Evolutionary conservation across 1,140 invertebrate genomes (phyloP), one percentile per base, ranked within the genome.

Genomic region (Lordiphosa mommai): DNA sequence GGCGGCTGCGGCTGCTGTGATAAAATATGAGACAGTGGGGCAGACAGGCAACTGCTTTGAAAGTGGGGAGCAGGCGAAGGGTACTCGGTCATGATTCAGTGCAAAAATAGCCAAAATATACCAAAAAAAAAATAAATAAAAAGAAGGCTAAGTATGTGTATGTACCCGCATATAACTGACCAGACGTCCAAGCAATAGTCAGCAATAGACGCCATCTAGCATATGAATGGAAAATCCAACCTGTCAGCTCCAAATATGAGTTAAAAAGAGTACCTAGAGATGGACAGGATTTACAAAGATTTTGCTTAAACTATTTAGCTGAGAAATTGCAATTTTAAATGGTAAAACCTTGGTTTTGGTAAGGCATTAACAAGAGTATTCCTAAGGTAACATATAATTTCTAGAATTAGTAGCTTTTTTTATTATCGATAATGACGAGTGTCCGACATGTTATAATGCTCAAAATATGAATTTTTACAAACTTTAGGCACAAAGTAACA

Each of bases 21-120:
- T 84, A 84, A 84, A 84, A 84, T 84, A 84, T 84, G 77, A 84
- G 77, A 84, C 77, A 85, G 59, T 84, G 77, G 72, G 77, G 79
- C 77, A 85, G 79, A 84, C 77, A 85, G 77, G 63, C 77, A 65
- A 59, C 74, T 72, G 64, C 59, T 49, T 61, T 46, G 34, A 10
- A 33, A 32, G 6, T 37, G 8, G 23, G 58, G 13, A 7, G 50
- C 7, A 43, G n/a, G 10, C n/a, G 50, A 6, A 6, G 13, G 5
- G 6, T 8, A 17, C 20, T 51, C 13, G 37, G 56, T 37, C 56
- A 77, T 84, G 77, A 84, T 84, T 84, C 77, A 84, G 77, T 84
- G 61, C 33, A 64, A 58, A 82, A 77, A 71, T 56, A 77, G 77
- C 33, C 68, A 64, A 68, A 66, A 44, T 41, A 52, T 40, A 40